These are phyloP conservation scores for Hyles lineata DNA, from an alignment of 2,888 invertebrate genomes.

Conservation along the genomic window DNA sequence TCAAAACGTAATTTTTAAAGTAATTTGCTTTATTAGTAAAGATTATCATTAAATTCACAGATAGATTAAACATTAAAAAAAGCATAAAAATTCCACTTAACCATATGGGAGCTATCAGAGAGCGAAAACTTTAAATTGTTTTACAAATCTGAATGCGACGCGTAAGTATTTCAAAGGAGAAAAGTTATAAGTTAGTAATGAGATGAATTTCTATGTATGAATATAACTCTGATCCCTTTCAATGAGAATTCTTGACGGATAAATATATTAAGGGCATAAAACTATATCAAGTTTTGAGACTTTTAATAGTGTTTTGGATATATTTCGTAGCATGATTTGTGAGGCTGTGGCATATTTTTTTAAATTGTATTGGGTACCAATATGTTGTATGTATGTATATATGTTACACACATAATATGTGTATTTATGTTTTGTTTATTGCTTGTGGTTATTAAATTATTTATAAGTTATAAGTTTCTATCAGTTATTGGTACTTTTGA, in stretches of 20 bases:
- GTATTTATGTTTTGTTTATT: no score
- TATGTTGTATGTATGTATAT: no score
- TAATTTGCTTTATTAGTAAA: no score
- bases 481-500: no score
- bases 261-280: not conserved
- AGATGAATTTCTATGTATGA: conserved; percentile 16
- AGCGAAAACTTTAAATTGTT: conserved; percentile 33
- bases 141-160: conserved; percentile 1
- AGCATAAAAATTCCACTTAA: not conserved
- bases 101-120: not conserved
- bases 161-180: not conserved
- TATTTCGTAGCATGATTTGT: not conserved
- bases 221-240: not conserved
- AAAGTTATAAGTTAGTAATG: conserved; percentile 17
- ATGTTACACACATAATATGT: no score
- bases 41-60: no score
- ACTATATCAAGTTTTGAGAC: not conserved
- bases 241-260: conserved; percentile 3
- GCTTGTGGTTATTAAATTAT: no score
- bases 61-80: no score
- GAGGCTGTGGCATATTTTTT: not conserved
- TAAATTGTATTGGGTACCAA: no score
- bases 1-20: no score
- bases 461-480: no score
- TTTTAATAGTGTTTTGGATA: not conserved